Percentiles rank a stretch among this genome's conserved stretches.
Evolutionary conservation across 2,888 invertebrate species (phyloP).

Genomic region (Leptopilina drosophilae): DNA sequence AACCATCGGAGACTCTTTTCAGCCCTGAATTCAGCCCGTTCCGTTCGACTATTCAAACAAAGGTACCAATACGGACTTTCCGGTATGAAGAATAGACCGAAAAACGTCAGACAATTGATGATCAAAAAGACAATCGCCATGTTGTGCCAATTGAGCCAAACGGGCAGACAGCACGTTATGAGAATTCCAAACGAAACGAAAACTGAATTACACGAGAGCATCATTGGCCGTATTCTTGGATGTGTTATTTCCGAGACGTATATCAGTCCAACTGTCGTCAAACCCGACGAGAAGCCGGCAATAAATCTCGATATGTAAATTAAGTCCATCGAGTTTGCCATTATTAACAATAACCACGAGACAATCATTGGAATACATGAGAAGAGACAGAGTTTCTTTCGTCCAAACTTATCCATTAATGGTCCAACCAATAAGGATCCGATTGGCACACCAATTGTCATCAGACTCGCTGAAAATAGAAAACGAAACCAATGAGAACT

Average conservation of each 20-base stretch:
- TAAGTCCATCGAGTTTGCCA: constrained; percentile 75
- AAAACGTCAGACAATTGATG: constrained; percentile 71
- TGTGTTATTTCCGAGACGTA: constrained; percentile 81
- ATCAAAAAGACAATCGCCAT: constrained; percentile 77
- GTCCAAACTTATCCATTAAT: constrained; percentile 80
- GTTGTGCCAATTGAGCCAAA: constrained; percentile 78
- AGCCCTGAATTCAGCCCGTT: constrained; percentile 63
- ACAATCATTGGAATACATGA: constrained; percentile 77
- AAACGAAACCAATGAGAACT: background rate
- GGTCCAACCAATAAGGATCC: constrained; percentile 79
- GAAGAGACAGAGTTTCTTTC: constrained; percentile 77
- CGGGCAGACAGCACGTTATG: constrained; percentile 78
- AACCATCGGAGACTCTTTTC: constrained; percentile 77
- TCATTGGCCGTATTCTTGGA: constrained; percentile 78
- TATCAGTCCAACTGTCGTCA: constrained; percentile 79
- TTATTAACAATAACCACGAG: constrained; percentile 78
- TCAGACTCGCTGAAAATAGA: constrained; percentile 78
- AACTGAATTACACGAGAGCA: constrained; percentile 80
- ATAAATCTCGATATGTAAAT: constrained; percentile 79
- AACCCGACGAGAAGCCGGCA: constrained; percentile 79
- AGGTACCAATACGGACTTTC: constrained; percentile 81
- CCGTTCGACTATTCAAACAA: constrained; percentile 73
- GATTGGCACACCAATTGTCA: constrained; percentile 79
- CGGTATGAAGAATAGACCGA: constrained; percentile 76
- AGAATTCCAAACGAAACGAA: constrained; percentile 81